Conservation (phyloP, 2,888 invertebrate genomes). For the Amiota communis region DNA sequence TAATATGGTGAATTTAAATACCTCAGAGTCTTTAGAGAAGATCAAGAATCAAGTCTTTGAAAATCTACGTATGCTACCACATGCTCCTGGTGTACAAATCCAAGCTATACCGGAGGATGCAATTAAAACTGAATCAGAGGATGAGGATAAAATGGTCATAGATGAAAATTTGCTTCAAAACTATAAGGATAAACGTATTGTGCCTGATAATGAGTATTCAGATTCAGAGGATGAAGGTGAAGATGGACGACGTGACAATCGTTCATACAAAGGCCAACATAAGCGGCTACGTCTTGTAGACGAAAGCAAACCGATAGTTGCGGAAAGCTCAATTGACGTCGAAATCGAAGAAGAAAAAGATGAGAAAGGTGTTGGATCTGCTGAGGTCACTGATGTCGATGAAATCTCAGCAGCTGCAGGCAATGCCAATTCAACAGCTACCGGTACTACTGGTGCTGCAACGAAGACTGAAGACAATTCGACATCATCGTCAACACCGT, state of each 20-base stretch:
- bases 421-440: no score
- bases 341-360: conserved; percentile 76
- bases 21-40: conserved; percentile 97
- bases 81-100: conserved; percentile 88
- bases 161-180: conserved; percentile 91
- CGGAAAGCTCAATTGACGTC: conserved; percentile 48
- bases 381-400: no score
- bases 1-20: conserved; percentile 99
- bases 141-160: conserved; percentile 92
- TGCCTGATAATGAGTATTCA: conserved; percentile 94
- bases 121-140: conserved; percentile 74
- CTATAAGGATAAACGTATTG: conserved; percentile 91
- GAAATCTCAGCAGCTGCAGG: no score
- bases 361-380: conserved; percentile 74
- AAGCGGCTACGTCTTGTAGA: conserved; percentile 85
- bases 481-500: no score
- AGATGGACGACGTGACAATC: conserved; percentile 78
- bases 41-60: conserved; percentile 95
- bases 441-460: no score
- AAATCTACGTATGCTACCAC: conserved; percentile 96
- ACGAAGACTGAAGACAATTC: no score
- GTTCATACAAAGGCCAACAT: conserved; percentile 77
- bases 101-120: conserved; percentile 73
- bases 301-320: conserved; percentile 69
- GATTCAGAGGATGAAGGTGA: conserved; percentile 93